Conservation (phyloP, 2,888 invertebrate species). For the Meandrusa payeni region DNA sequence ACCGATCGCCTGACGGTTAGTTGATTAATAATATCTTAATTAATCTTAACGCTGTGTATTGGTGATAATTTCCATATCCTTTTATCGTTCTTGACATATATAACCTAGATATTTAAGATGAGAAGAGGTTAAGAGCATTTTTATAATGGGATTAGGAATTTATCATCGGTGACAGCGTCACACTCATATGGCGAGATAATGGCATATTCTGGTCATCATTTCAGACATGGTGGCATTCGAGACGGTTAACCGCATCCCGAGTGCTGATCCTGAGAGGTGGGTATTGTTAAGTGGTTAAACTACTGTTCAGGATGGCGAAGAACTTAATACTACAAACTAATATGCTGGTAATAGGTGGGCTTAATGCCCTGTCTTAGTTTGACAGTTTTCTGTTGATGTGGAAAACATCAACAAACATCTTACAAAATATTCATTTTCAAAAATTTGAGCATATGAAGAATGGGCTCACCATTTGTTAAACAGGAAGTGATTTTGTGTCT, state of each 20-base stretch:
- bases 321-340: not conserved
- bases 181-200: slow-evolving; percentile 65
- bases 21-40: slow-evolving; percentile 36
- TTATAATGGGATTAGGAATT: slow-evolving; percentile 32
- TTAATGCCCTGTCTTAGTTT: too few relatives aligned
- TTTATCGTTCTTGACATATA: not conserved
- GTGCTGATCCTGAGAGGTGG: slow-evolving; percentile 56
- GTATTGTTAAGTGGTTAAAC: slow-evolving; percentile 38
- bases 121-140: too few relatives aligned
- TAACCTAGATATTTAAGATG: too few relatives aligned
- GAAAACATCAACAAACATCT: too few relatives aligned
- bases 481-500: too few relatives aligned
- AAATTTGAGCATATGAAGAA: too few relatives aligned
- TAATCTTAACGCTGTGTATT: slow-evolving; percentile 41
- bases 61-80: slow-evolving; percentile 46
- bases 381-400: too few relatives aligned
- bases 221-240: slow-evolving; percentile 73
- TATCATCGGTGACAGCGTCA: slow-evolving; percentile 48
- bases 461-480: too few relatives aligned
- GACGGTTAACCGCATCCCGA: slow-evolving; percentile 58
- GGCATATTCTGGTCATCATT: slow-evolving; percentile 78
- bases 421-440: too few relatives aligned
- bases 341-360: not conserved
- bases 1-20: slow-evolving; percentile 81
- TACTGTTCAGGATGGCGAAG: not conserved